Evolutionary conservation across 2,888 invertebrate species (phyloP).

Genomic region (Chymomyza caudatula): DNA sequence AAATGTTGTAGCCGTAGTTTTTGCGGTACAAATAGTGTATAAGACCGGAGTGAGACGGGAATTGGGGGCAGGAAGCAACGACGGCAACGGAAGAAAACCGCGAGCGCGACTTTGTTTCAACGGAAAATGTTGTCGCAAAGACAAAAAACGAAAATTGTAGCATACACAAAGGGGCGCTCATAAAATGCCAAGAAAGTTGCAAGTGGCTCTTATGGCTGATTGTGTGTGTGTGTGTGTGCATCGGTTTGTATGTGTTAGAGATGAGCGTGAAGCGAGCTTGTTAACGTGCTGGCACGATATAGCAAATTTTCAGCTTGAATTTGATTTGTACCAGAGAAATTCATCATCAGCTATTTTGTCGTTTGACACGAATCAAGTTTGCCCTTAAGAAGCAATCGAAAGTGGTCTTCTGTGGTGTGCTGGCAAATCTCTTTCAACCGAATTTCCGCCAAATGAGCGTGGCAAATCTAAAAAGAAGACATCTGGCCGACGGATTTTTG

Average conservation of each 20-base stretch:
- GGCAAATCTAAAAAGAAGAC: too few species aligned
- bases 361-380: too few species aligned
- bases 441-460: too few species aligned
- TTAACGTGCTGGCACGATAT: not conserved
- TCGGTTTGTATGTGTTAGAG: not conserved
- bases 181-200: conserved; percentile 64
- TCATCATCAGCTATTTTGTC: too few species aligned
- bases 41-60: not conserved
- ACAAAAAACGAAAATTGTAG: conserved; percentile 14
- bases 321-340: too few species aligned
- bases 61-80: not conserved
- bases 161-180: conserved; percentile 42
- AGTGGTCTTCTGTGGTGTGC: too few species aligned
- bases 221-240: conserved; percentile 14
- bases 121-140: conserved; percentile 35
- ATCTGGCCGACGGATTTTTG: too few species aligned
- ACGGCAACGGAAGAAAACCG: conserved; percentile 17
- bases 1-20: conserved; percentile 56
- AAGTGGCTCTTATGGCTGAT: conserved; percentile 41
- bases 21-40: conserved; percentile 19
- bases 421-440: too few species aligned
- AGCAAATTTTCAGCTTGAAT: not conserved
- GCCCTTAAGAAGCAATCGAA: too few species aligned
- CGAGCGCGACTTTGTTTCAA: conserved; percentile 56
- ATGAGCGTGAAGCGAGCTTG: not conserved